A percentile compares a stretch with the other conserved stretches of the same genome.
Evolutionary conservation across 1,140 invertebrate species (phyloP).

Genomic region (Atta texana): DNA sequence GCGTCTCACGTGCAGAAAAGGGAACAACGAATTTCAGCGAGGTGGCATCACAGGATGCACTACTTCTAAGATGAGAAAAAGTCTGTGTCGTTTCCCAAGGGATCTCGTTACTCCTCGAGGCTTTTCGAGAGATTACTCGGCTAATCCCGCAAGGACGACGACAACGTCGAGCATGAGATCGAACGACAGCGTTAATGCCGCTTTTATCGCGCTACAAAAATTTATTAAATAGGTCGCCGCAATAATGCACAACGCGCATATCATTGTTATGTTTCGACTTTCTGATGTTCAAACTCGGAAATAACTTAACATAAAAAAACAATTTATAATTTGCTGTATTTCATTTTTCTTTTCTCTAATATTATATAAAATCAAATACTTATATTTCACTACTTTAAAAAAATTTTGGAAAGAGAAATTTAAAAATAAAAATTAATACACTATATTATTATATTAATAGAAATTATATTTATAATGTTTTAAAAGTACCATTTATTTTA

Average conservation of each 20-base stretch:
- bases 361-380: background rate
- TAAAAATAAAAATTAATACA: background rate
- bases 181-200: constrained; percentile 73
- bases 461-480: background rate
- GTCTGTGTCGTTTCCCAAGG: constrained; percentile 68
- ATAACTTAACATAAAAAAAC: background rate
- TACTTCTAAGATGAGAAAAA: constrained; percentile 75
- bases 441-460: too few relatives aligned
- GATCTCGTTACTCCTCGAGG: constrained; percentile 75
- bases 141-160: constrained; percentile 73
- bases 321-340: background rate
- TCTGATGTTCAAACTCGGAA: background rate
- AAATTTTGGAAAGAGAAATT: background rate
- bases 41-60: constrained; percentile 49
- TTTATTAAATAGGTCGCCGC: constrained; percentile 71
- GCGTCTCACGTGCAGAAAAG: constrained; percentile 45
- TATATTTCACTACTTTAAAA: background rate
- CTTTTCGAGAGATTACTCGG: constrained; percentile 75
- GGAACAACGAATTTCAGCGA: constrained; percentile 50
- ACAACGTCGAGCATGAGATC: constrained; percentile 72
- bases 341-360: background rate
- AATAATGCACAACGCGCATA: constrained; percentile 17
- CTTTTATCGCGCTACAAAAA: constrained; percentile 73
- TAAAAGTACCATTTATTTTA: background rate
- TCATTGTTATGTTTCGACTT: constrained; percentile 8